phyloP scores from a whole-genome alignment of 2,113 vertebrate genomes.

The Mustelus asterias region DNA sequence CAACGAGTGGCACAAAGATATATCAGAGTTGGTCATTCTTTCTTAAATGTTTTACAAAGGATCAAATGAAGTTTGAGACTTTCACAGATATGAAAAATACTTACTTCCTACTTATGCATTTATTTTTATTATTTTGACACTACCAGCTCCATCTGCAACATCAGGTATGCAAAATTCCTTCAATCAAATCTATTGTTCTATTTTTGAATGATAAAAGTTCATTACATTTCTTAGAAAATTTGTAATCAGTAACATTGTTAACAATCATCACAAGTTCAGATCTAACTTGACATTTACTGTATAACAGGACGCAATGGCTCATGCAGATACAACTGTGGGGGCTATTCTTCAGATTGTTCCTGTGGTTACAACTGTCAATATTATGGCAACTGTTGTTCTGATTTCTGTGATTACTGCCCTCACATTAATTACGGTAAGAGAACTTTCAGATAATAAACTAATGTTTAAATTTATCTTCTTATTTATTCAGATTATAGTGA shows the following conservation, averaged over 20 bases:
- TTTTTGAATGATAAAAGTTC: not conserved
- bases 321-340: slow-evolving; percentile 14
- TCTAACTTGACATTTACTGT: not conserved
- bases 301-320: not conserved
- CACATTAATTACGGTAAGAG: not conserved
- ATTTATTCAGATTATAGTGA: not conserved
- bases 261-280: not conserved
- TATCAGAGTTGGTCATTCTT: not conserved
- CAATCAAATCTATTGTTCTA: not conserved
- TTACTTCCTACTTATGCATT: not conserved
- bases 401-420: slow-evolving; percentile 8
- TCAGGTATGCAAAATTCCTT: not conserved
- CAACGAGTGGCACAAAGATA: too few relatives aligned
- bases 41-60: not conserved
- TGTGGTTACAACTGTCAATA: not conserved
- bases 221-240: not conserved
- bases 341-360: not conserved
- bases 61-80: not conserved
- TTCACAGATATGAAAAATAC: not conserved
- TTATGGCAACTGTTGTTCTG: not conserved
- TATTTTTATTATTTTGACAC: not conserved
- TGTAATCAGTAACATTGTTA: not conserved
- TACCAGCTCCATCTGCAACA: accelerated
- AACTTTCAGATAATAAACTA: not conserved
- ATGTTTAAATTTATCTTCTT: not conserved